A percentile compares a stretch with the other conserved stretches of the same genome.
phyloP scores from a whole-genome alignment of 2,888 invertebrate genomes.

The Subacronicta megacephala region DNA sequence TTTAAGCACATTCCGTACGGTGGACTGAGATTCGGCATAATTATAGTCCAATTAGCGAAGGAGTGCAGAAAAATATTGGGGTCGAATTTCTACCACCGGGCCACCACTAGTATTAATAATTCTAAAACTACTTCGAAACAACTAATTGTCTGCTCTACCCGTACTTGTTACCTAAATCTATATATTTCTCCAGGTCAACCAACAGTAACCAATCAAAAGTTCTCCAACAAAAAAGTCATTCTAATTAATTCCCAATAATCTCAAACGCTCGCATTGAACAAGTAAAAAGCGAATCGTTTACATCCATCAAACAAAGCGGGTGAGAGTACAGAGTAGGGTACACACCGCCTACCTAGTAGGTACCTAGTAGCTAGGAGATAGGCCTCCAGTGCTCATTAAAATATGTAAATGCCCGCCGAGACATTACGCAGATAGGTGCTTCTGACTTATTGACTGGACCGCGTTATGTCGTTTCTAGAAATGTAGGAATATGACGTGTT shows the following conservation, averaged over 20 bases:
- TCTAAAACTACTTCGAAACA: too few species aligned
- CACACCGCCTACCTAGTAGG: slow-evolving; percentile 57
- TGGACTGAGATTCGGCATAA: too few species aligned
- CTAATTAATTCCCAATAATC: slow-evolving; percentile 47
- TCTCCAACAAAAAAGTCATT: slow-evolving; percentile 10
- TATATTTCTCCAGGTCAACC: too few species aligned
- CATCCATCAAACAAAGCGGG: slow-evolving; percentile 55
- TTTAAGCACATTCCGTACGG: too few species aligned
- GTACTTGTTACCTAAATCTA: too few species aligned
- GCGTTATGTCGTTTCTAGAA: slow-evolving; percentile 60
- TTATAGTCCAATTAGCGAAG: too few species aligned
- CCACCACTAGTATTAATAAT: too few species aligned
- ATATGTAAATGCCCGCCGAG: slow-evolving; percentile 87
- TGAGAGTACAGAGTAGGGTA: slow-evolving; percentile 53
- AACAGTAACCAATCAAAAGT: too few species aligned
- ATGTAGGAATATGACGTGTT: not conserved
- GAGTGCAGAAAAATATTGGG: too few species aligned
- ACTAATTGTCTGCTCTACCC: too few species aligned
- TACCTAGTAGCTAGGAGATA: slow-evolving; percentile 77
- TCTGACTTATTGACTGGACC: slow-evolving; percentile 80
- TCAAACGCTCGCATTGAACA: slow-evolving; percentile 35
- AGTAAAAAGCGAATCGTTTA: slow-evolving; percentile 49
- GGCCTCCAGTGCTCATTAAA: slow-evolving; percentile 86
- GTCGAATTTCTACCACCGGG: too few species aligned
- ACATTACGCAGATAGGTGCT: slow-evolving; percentile 89